These are phyloP conservation scores for Agapornis roseicollis DNA, from an alignment of 2,113 vertebrate genomes.

Conservation along the genomic window DNA sequence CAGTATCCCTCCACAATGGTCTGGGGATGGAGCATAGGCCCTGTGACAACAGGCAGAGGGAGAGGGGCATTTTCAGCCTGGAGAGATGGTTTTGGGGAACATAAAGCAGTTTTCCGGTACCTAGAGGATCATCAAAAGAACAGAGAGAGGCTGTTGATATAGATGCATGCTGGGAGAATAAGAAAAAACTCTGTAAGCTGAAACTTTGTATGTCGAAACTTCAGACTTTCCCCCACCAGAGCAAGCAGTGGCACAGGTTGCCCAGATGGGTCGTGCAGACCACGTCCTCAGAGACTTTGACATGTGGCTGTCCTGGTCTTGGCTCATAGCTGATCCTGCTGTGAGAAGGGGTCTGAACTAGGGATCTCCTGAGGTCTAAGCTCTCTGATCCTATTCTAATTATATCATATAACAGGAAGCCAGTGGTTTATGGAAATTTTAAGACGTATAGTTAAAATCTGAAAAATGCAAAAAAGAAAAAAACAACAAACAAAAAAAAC, in stretches of 20 bases:
- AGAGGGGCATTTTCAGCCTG: neutral
- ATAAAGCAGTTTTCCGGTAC: neutral
- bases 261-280: neutral
- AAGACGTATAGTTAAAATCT: neutral
- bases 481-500: neutral
- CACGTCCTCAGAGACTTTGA: neutral
- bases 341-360: neutral
- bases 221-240: neutral
- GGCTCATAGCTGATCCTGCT: neutral
- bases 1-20: rapidly evolving
- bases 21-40: neutral
- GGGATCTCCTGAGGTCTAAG: neutral
- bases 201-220: neutral
- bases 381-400: neutral
- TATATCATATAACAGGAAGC: neutral
- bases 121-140: neutral
- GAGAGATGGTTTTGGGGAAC: neutral
- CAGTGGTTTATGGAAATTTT: neutral
- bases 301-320: neutral
- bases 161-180: neutral
- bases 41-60: rapidly evolving
- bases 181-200: neutral
- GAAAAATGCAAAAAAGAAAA: no score
- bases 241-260: neutral
- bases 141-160: neutral